These are phyloP conservation scores for Agonopterix arenella DNA, from an alignment of 2,888 invertebrate genomes.

Conservation along the genomic window DNA sequence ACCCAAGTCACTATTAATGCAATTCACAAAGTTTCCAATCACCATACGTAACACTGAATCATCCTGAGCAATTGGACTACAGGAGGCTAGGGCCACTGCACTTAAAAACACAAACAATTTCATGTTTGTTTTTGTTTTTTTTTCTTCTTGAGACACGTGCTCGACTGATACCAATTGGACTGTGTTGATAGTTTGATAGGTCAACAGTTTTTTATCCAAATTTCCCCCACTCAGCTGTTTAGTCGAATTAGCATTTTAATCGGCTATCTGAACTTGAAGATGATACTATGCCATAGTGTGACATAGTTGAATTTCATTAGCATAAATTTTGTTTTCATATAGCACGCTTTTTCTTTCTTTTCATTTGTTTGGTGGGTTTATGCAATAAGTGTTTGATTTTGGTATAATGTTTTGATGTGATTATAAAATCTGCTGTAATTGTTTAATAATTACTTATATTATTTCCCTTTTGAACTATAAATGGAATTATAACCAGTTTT, in stretches of 20 bases:
- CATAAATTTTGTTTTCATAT: conserved; percentile 46
- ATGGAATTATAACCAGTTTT: no score
- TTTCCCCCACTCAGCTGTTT: conserved; percentile 55
- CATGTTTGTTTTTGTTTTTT: conserved; percentile 36
- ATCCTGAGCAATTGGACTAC: conserved; percentile 48
- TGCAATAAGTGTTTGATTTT: conserved; percentile 27
- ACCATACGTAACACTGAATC: conserved; percentile 49
- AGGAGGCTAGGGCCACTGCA: conserved; percentile 40
- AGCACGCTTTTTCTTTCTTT: conserved; percentile 44
- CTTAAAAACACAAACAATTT: conserved; percentile 50
- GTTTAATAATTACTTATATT: no score
- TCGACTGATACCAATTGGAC: conserved; percentile 53
- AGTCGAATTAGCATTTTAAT: conserved; percentile 59
- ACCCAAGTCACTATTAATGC: conserved; percentile 60
- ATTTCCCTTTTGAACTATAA: no score
- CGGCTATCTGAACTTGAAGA: conserved; percentile 41
- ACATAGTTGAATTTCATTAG: conserved; percentile 57
- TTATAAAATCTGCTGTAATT: no score
- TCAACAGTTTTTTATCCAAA: conserved; percentile 68
- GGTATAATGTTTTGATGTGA: not conserved
- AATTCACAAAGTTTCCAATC: conserved; percentile 53
- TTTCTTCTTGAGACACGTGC: conserved; percentile 24
- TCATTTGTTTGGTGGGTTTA: conserved; percentile 29
- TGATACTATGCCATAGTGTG: conserved; percentile 58
- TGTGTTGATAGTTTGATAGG: conserved; percentile 56